Evolutionary conservation across 2,113 vertebrate genomes (phyloP).

Genomic region (Capreolus pygargus): DNA sequence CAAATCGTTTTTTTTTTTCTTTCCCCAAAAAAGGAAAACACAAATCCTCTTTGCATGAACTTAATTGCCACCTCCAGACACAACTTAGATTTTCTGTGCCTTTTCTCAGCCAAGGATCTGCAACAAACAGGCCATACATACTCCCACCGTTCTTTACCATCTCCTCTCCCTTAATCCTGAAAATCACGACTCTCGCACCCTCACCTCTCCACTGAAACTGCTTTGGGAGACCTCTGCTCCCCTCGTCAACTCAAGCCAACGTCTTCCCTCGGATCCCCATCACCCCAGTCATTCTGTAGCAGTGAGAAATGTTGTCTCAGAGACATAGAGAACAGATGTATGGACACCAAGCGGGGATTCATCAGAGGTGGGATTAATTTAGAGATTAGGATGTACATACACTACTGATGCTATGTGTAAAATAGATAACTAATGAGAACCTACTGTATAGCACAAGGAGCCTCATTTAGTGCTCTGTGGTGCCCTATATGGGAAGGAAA

Average conservation of each 20-base stretch:
- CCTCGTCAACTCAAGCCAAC: fast-evolving
- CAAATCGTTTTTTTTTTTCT: not conserved
- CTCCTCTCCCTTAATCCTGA: not conserved
- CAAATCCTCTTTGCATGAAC: not conserved
- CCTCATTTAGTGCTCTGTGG: not conserved
- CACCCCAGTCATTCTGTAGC: not conserved
- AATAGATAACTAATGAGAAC: not conserved
- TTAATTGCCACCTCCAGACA: not conserved
- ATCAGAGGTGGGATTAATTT: not conserved
- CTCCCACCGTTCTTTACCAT: not conserved
- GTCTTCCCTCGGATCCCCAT: not conserved
- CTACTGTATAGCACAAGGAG: not conserved
- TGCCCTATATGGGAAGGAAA: not conserved
- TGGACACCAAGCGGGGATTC: not conserved
- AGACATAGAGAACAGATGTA: not conserved
- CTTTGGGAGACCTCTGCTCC: not conserved
- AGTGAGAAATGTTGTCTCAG: not conserved
- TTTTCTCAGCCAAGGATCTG: fast-evolving
- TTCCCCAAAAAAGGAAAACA: not conserved
- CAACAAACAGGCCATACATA: not conserved
- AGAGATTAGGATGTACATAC: not conserved
- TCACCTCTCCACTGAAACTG: not conserved
- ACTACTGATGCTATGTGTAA: not conserved
- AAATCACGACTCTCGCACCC: not conserved
- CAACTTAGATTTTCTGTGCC: not conserved